Evolutionary conservation across 37 sponge, comb jelly and placozoan species (phyloP).

Genomic region (Diacarnus erythraeanus): DNA sequence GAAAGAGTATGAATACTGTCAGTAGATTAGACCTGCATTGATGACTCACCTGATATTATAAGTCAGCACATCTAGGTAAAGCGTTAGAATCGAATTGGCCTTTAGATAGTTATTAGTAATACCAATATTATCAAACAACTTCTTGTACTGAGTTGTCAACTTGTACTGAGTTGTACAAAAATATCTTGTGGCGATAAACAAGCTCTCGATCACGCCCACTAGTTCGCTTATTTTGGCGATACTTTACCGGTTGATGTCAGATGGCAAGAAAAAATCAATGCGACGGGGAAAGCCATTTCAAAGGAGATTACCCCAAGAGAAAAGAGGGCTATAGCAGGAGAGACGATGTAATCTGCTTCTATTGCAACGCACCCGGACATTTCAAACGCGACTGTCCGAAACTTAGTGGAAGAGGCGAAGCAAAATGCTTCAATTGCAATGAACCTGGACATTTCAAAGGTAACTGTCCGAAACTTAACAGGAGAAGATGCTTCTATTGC

Average conservation of each 20-base stretch:
- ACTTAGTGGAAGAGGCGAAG: too few relatives aligned
- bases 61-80: constrained; percentile 72
- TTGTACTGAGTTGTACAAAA: too few relatives aligned
- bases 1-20: background rate
- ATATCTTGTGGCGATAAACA: too few relatives aligned
- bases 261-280: too few relatives aligned
- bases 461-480: constrained; percentile 53
- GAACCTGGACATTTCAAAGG: constrained; percentile 57
- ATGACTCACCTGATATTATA: constrained; percentile 45
- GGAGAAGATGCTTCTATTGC: constrained; percentile 59
- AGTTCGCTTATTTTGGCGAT: background rate
- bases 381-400: constrained; percentile 55
- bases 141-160: too few relatives aligned
- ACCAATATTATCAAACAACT: too few relatives aligned
- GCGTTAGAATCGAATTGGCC: too few relatives aligned
- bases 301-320: too few relatives aligned
- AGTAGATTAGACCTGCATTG: background rate
- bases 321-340: background rate
- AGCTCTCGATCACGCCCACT: too few relatives aligned
- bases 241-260: background rate
- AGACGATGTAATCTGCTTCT: constrained; percentile 26
- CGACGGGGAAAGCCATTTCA: too few relatives aligned
- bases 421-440: constrained; percentile 53
- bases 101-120: too few relatives aligned
- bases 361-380: constrained; percentile 64